A percentile compares a stretch with the other conserved stretches of the same genome.
These are phyloP conservation scores for Microvelia longipes DNA, from an alignment of 1,140 invertebrate genomes.

Conservation along the genomic window DNA sequence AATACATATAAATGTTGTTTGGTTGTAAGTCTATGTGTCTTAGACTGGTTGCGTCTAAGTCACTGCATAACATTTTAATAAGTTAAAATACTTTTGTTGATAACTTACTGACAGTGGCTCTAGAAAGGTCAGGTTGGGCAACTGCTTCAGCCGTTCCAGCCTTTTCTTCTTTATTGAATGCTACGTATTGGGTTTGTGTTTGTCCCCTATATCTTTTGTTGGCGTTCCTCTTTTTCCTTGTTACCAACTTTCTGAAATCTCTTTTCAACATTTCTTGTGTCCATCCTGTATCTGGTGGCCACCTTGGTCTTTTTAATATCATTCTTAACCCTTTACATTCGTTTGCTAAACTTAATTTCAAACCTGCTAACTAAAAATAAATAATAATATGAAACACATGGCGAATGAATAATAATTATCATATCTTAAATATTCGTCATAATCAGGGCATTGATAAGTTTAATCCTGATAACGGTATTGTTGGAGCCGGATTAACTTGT, in stretches of 20 bases:
- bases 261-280: background rate
- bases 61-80: no score
- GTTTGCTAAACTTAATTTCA: background rate
- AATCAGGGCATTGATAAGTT: no score
- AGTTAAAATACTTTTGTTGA: constrained; percentile 4
- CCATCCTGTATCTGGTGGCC: background rate
- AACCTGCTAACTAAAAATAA: background rate
- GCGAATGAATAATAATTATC: no score
- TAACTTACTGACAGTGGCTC: constrained; percentile 62
- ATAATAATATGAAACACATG: no score
- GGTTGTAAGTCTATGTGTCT: no score
- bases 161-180: constrained; percentile 37
- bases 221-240: constrained; percentile 4
- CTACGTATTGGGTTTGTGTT: constrained; percentile 66
- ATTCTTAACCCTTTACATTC: background rate
- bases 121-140: constrained; percentile 49
- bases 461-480: no score
- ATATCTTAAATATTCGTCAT: no score
- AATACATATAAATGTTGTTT: no score
- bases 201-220: constrained; percentile 41
- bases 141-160: constrained; percentile 65
- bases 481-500: no score
- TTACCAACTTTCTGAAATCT: constrained; percentile 12
- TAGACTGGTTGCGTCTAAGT: no score
- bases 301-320: background rate